These are phyloP conservation scores for Stomorhina lunata DNA, from an alignment of 2,888 invertebrate genomes.

Conservation along the genomic window DNA sequence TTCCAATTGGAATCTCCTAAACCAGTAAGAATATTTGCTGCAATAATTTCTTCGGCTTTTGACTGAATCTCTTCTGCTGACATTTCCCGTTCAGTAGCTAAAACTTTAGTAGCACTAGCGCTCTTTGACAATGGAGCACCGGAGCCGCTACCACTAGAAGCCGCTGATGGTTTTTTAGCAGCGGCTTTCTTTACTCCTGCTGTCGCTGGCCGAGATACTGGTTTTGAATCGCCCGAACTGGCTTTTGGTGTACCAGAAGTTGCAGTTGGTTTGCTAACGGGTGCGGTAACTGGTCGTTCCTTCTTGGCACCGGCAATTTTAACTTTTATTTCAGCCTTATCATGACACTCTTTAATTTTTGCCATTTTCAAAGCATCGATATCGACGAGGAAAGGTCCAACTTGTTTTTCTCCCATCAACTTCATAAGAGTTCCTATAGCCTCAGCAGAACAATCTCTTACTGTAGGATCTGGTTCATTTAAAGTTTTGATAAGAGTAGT, in stretches of 20 bases:
- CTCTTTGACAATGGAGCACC: slow-evolving; percentile 73
- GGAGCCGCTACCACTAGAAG: slow-evolving; percentile 42
- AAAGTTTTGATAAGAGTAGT: slow-evolving; percentile 87
- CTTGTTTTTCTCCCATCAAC: slow-evolving; percentile 94
- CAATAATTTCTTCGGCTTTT: slow-evolving; percentile 84
- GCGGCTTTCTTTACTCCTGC: slow-evolving; percentile 69
- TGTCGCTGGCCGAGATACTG: slow-evolving; percentile 76
- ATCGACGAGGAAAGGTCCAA: slow-evolving; percentile 92
- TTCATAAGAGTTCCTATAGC: slow-evolving; percentile 97
- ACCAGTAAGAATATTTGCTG: slow-evolving; percentile 84
- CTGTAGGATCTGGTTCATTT: slow-evolving; percentile 88
- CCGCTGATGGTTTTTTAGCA: slow-evolving; percentile 53
- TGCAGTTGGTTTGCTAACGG: slow-evolving; percentile 74
- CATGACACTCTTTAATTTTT: slow-evolving; percentile 96
- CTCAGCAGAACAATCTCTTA: slow-evolving; percentile 95
- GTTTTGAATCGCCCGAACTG: slow-evolving; percentile 74
- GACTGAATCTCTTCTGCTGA: slow-evolving; percentile 89
- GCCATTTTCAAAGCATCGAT: slow-evolving; percentile 94
- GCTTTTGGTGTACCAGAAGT: slow-evolving; percentile 73
- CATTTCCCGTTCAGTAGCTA: slow-evolving; percentile 84
- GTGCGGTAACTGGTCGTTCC: slow-evolving; percentile 77
- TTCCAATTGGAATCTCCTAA: slow-evolving; percentile 93
- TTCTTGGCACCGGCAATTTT: slow-evolving; percentile 85
- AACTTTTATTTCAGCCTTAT: slow-evolving; percentile 93
- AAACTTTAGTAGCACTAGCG: slow-evolving; percentile 76